Percentiles rank a stretch among this genome's conserved stretches.
These are phyloP conservation scores for Clitarchus hookeri DNA, from an alignment of 2,888 invertebrate genomes.

Conservation along the genomic window DNA sequence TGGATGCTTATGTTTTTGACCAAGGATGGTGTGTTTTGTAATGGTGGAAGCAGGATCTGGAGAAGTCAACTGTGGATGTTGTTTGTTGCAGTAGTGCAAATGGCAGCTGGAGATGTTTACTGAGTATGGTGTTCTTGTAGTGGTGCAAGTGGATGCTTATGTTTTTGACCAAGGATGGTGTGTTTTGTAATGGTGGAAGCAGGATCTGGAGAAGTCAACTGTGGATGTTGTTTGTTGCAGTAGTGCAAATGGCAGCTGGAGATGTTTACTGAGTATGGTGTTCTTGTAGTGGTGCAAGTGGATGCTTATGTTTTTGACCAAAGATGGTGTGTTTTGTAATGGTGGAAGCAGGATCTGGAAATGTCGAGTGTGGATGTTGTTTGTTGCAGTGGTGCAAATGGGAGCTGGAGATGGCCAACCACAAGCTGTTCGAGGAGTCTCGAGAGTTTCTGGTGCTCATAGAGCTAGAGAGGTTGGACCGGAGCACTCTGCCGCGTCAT, in stretches of 20 bases:
- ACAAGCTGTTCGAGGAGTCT: constrained; percentile 35
- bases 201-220: neutral
- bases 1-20: too few species aligned
- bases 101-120: too few species aligned
- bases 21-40: too few species aligned
- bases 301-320: neutral
- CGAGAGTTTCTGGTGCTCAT: constrained; percentile 34
- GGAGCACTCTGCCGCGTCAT: constrained; percentile 45
- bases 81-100: too few species aligned
- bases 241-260: too few species aligned
- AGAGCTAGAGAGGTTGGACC: constrained; percentile 34
- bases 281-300: too few species aligned
- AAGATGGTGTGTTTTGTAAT: neutral
- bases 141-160: neutral
- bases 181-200: neutral
- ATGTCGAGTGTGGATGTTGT: neutral
- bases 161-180: neutral
- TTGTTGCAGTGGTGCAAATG: constrained; percentile 34
- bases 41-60: too few species aligned
- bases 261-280: too few species aligned
- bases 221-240: neutral
- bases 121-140: too few species aligned
- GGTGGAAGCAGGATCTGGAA: neutral
- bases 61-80: too few species aligned
- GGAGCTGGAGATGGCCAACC: constrained; percentile 20